Evolutionary conservation across 2,113 vertebrate genomes (phyloP).

Genomic region (Nesoenas mayeri): DNA sequence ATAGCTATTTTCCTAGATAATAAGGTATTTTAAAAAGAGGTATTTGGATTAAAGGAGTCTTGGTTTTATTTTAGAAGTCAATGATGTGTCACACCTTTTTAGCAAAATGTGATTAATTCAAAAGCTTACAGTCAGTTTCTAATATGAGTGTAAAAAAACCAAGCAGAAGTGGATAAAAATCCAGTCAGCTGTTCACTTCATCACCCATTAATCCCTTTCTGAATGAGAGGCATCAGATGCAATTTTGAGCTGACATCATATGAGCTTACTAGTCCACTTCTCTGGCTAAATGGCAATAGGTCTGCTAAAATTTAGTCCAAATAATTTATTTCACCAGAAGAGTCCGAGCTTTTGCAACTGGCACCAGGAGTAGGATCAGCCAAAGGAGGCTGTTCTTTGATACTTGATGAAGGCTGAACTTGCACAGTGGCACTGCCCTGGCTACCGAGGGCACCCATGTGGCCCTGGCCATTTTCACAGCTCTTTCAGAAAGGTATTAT

Average conservation of each 20-base stretch:
- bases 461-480: neutral
- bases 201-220: neutral
- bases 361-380: neutral
- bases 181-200: neutral
- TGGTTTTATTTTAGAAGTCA: conserved; percentile 43
- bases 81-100: neutral
- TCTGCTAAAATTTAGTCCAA: neutral
- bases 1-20: conserved; percentile 24
- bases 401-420: neutral
- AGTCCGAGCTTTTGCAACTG: neutral
- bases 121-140: neutral
- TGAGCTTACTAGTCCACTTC: neutral
- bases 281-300: neutral
- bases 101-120: conserved; percentile 30
- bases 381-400: neutral
- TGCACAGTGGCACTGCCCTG: neutral
- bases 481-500: neutral
- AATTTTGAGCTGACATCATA: neutral
- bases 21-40: neutral
- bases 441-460: accelerated
- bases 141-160: neutral
- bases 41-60: conserved; percentile 3
- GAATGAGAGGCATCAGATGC: neutral
- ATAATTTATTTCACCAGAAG: neutral
- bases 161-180: neutral